Evolutionary conservation across 2,797 vertebrate species (phyloP).

Genomic region (Anas bahamensis): DNA sequence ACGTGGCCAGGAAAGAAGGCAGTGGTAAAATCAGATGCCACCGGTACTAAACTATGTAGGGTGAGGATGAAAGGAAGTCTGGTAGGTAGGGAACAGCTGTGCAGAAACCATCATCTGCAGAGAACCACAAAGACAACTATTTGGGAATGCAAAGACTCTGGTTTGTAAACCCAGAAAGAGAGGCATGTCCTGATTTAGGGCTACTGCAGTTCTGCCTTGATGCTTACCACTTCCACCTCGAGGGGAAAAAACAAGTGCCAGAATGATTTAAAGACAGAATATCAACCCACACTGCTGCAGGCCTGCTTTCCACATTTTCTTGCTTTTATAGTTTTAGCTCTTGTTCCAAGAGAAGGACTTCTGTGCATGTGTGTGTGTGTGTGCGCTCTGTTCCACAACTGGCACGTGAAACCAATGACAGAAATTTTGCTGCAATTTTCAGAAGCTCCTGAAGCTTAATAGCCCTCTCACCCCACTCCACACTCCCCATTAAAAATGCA

Average conservation of each 20-base stretch:
- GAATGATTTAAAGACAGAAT: constrained; percentile 77
- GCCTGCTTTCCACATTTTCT: constrained; percentile 66
- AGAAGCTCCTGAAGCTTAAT: not conserved
- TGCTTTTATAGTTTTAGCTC: constrained; percentile 63
- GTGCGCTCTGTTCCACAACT: constrained; percentile 20
- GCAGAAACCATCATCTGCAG: not conserved
- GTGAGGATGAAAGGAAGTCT: not conserved
- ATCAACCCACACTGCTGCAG: constrained; percentile 70
- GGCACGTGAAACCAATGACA: not conserved
- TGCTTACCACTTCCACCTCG: constrained; percentile 68
- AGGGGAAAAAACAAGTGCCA: constrained; percentile 72
- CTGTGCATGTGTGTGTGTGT: not conserved
- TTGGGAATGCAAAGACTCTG: constrained; percentile 56
- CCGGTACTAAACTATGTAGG: not conserved
- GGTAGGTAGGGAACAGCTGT: not conserved
- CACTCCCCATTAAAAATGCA: not conserved
- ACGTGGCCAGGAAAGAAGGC: not conserved
- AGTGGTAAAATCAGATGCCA: not conserved
- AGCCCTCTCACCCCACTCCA: not conserved
- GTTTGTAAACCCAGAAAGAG: constrained; percentile 46
- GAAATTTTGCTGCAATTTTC: not conserved
- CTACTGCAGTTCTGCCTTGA: constrained; percentile 56
- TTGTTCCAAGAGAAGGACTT: constrained; percentile 57
- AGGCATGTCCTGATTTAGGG: constrained; percentile 64
- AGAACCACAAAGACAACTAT: not conserved